Percentiles rank a stretch among this genome's conserved stretches.
Evolutionary conservation across 2,888 invertebrate species (phyloP).

Genomic region (Agrochola lychnidis): DNA sequence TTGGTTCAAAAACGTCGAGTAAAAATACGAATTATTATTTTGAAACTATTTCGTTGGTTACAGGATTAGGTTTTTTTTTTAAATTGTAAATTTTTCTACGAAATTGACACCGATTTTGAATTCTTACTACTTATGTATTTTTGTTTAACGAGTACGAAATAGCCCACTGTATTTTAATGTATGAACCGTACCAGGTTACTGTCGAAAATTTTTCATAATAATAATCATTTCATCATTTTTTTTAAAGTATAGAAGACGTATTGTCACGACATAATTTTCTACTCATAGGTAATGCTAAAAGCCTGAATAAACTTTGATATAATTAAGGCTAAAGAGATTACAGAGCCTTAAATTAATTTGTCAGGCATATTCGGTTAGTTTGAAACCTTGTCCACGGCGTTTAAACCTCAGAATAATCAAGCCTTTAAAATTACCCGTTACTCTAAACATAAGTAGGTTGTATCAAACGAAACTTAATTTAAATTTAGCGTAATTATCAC

Average conservation of each 20-base stretch:
- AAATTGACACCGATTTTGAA: conserved; percentile 19
- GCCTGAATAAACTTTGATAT: not conserved
- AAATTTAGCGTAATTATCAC: conserved; percentile 12
- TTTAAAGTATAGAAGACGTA: conserved; percentile 13
- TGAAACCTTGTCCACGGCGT: not conserved
- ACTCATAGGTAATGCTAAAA: not conserved
- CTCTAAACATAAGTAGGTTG: conserved; percentile 12
- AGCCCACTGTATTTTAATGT: not conserved
- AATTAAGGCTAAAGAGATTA: not conserved
- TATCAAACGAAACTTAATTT: conserved; percentile 12
- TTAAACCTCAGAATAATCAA: not conserved
- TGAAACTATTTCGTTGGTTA: not conserved
- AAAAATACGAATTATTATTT: not conserved
- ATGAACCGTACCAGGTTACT: not conserved
- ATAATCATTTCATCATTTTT: no score
- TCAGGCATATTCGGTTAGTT: not conserved
- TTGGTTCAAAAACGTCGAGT: no score
- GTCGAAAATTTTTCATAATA: not conserved
- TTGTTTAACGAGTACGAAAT: not conserved
- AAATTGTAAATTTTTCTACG: not conserved
- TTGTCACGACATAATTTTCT: conserved; percentile 9
- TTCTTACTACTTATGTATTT: not conserved
- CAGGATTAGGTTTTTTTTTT: not conserved
- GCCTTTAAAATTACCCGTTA: not conserved
- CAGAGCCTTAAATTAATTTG: no score